Percentiles rank a stretch among this genome's conserved stretches.
These are phyloP conservation scores for Turritopsis rubra DNA, from an alignment of 30 jellyfish, hydroid and myxozoan species.

Conservation along the genomic window DNA sequence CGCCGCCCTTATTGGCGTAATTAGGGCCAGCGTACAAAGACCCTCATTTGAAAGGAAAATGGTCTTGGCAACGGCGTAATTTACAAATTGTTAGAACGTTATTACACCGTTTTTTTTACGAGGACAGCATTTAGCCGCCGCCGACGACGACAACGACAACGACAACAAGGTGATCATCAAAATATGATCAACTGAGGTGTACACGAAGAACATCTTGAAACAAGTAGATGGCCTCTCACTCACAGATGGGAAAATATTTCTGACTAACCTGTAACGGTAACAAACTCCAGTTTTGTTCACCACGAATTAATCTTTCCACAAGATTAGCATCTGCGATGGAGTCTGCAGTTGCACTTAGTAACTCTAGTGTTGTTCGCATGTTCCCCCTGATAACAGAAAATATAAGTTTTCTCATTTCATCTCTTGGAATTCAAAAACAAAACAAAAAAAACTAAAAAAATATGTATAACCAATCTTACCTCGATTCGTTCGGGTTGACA, in stretches of 20 bases:
- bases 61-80: too few relatives aligned
- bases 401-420: neutral
- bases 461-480: conserved; percentile 25
- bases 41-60: too few relatives aligned
- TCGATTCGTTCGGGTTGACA: conserved; percentile 46
- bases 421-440: neutral
- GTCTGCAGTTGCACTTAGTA: conserved; percentile 77
- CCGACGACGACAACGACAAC: too few relatives aligned
- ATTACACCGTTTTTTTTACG: too few relatives aligned
- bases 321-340: conserved; percentile 67
- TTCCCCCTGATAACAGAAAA: conserved; percentile 47
- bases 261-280: conserved; percentile 87
- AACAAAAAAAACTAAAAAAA: neutral
- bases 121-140: too few relatives aligned
- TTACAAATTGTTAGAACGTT: too few relatives aligned
- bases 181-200: too few relatives aligned
- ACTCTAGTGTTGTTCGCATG: conserved; percentile 44
- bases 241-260: neutral
- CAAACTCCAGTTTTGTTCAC: conserved; percentile 68
- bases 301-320: conserved; percentile 70
- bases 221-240: neutral
- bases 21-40: too few relatives aligned
- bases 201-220: too few relatives aligned
- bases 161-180: too few relatives aligned
- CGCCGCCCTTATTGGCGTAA: too few relatives aligned